These are phyloP conservation scores for Geodia barretti DNA, from an alignment of 37 sponge, comb jelly and placozoan genomes.

Conservation along the genomic window DNA sequence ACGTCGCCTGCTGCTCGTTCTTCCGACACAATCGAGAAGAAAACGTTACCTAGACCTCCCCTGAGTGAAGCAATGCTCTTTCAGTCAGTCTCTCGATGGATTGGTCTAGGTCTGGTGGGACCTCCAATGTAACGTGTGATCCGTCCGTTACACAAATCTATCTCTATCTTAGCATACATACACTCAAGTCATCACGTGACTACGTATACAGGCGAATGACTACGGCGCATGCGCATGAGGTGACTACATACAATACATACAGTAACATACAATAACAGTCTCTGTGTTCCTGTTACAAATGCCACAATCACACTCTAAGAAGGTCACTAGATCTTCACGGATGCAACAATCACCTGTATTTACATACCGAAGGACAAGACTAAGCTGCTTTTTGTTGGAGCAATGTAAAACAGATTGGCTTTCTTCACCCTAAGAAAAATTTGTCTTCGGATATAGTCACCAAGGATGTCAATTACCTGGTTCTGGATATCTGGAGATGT, in stretches of 20 bases:
- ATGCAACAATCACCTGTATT: constrained; percentile 22
- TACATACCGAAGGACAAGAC: constrained; percentile 68
- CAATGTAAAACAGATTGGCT: no score
- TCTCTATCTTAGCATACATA: not conserved
- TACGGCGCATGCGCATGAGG: not conserved
- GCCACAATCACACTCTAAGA: constrained; percentile 57
- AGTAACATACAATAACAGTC: no score
- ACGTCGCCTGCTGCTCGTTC: not conserved
- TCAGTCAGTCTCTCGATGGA: not conserved
- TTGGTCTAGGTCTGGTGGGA: not conserved
- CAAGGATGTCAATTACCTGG: constrained; percentile 15
- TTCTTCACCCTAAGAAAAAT: not conserved
- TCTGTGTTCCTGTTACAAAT: no score
- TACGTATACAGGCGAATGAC: not conserved
- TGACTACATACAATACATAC: no score
- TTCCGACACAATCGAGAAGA: not conserved
- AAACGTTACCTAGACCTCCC: not conserved
- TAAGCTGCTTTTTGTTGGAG: constrained; percentile 70
- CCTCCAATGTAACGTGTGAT: not conserved
- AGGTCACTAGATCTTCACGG: constrained; percentile 58
- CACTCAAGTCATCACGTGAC: not conserved
- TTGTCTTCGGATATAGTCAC: constrained; percentile 5
- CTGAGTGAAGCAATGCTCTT: not conserved
- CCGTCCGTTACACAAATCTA: not conserved
- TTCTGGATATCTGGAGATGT: constrained; percentile 27